Base-by-base conservation (phyloP, 2,113 vertebrate genomes). In the Motacilla alba region DNA sequence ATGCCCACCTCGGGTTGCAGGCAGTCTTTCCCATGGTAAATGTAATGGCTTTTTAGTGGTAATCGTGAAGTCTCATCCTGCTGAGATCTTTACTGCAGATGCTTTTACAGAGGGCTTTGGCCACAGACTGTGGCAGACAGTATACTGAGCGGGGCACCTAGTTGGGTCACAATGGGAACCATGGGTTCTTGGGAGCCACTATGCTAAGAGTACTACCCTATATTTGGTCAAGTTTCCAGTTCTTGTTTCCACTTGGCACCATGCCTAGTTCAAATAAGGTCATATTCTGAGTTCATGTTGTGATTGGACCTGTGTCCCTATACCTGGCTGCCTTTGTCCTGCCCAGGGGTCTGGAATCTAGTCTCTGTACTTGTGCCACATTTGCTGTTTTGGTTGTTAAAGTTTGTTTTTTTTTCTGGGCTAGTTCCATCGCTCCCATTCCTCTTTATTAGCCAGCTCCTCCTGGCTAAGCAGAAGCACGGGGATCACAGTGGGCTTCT, bases 41-140 rank as follows among this genome's bases (percentile, higher is more conserved):
- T 91, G 35, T 41, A 95, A 93, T 92, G 72, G 17, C 37, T 93
- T 96, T 97, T 96, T 73, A 92, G 96, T 79, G 79, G 21, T 92
- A 87, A 59, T 59, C 1, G 22, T 26, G n/a, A 23, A 59, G 22
- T 35, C n/a, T 59, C 7, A 0, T 35, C n/a, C 56, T 59, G 56
- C 15, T 35, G 56, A 59, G n/a, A 16, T 59, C n/a, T 59, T 59
- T 26, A 35, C 56, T 4, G 7, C 22, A 59, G 56, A 11, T 35
- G 56, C 22, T 59, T 59, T 59, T 24, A 59, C 15, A 35, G 56
- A 35, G n/a, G 22, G n/a, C n/a, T 35, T 59, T 35, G n/a, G n/a
- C n/a, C n/a, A 59, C n/a, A 59, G n/a, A 11, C n/a, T 16, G 14
- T 58, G 22, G n/a, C 56, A 35, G 22, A 35, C 33, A 58, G 10